phyloP scores from a whole-genome alignment of 1,140 invertebrate species.

The Pomphorhynchus laevis region DNA sequence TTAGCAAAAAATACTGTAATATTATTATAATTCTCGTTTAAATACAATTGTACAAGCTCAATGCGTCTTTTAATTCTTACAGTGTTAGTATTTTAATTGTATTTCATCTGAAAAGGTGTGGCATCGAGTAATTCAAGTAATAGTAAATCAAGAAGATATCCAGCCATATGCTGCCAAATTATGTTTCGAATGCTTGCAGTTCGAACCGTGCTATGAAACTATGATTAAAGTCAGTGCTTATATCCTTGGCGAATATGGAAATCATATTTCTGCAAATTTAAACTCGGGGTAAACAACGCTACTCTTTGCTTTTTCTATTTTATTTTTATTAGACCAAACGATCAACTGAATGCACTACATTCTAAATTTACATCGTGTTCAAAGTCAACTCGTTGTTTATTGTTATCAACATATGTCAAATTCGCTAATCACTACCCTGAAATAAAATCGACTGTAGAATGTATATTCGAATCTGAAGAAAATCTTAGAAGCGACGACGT shows the following conservation, averaged over 20 bases:
- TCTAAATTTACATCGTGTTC: constrained; percentile 77
- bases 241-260: constrained; percentile 94
- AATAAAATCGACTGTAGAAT: constrained; percentile 73
- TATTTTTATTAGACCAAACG: constrained; percentile 32
- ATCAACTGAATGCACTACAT: constrained; percentile 79
- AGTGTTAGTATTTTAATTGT: neutral
- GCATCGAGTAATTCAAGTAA: constrained; percentile 98
- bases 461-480: constrained; percentile 69
- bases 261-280: constrained; percentile 88
- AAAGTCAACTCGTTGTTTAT: constrained; percentile 56
- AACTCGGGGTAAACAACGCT: constrained; percentile 29
- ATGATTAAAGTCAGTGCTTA: constrained; percentile 99
- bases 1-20: too few species aligned
- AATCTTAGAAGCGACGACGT: constrained; percentile 84
- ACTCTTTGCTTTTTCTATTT: constrained; percentile 1
- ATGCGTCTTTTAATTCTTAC: neutral
- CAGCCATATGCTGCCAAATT: constrained; percentile 90
- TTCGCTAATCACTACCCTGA: constrained; percentile 97
- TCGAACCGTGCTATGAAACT: constrained; percentile 93
- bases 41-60: too few species aligned
- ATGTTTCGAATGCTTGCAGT: constrained; percentile 71
- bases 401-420: constrained; percentile 92
- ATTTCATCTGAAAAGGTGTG: constrained; percentile 34
- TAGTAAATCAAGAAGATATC: constrained; percentile 92
- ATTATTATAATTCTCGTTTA: too few species aligned